Percentiles rank a stretch among this genome's conserved stretches.
These are phyloP conservation scores for Lontra canadensis DNA, from an alignment of 2,113 vertebrate species.

Conservation along the genomic window DNA sequence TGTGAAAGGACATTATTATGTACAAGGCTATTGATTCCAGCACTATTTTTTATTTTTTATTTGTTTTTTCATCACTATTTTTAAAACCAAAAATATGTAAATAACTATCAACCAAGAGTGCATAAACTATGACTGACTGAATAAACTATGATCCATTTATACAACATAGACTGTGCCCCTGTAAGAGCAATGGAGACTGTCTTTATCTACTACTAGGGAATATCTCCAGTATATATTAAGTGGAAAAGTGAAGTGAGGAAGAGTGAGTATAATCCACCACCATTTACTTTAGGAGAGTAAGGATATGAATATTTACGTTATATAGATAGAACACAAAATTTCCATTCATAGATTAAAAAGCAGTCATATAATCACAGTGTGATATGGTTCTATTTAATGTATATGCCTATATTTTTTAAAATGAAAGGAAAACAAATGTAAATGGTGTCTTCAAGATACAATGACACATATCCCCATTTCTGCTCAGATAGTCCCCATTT, in stretches of 20 bases:
- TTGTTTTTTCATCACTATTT: neutral
- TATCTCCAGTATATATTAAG: neutral
- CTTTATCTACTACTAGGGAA: neutral
- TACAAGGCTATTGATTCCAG: neutral
- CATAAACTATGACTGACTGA: neutral
- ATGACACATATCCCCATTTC: neutral
- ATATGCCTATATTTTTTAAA: neutral
- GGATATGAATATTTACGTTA: neutral
- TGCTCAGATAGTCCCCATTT: neutral
- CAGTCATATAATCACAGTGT: neutral
- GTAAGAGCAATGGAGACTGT: neutral
- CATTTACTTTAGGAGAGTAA: neutral
- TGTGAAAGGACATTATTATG: neutral
- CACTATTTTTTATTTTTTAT: too few relatives aligned
- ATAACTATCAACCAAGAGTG: neutral
- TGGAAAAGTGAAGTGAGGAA: neutral
- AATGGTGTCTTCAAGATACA: neutral
- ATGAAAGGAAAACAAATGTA: neutral
- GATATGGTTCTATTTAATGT: neutral
- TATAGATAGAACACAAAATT: neutral
- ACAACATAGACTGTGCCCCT: neutral
- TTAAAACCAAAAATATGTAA: conserved; percentile 11
- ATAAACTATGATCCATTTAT: neutral
- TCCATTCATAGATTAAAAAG: neutral
- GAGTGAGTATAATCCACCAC: neutral